Evolutionary conservation across 1,140 invertebrate genomes (phyloP).

Genomic region (Ridgeia piscesae): DNA sequence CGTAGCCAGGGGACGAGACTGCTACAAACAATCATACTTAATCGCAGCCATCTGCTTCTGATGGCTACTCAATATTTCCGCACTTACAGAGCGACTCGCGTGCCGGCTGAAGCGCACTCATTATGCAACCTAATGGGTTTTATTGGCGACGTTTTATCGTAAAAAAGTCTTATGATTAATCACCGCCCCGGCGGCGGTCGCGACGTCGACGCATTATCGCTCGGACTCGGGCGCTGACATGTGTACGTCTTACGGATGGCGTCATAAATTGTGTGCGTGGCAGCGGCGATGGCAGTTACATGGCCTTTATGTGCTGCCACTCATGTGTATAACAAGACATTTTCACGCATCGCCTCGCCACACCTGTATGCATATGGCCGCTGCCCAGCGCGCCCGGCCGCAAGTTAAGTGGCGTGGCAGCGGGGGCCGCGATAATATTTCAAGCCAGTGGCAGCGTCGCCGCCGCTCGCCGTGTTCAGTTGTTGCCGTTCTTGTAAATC

Average conservation of each 20-base stretch:
- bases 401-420: background rate
- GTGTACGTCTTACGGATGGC: conserved; percentile 3
- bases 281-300: background rate
- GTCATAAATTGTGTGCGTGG: background rate
- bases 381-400: background rate
- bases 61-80: background rate
- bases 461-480: background rate
- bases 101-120: background rate
- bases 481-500: conserved; percentile 5
- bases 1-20: background rate
- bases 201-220: background rate
- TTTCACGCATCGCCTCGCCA: background rate
- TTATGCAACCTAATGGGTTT: conserved; percentile 1
- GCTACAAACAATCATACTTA: background rate
- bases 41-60: background rate
- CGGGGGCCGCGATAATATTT: background rate
- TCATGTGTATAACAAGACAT: conserved; percentile 6
- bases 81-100: background rate
- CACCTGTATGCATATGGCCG: conserved; percentile 3
- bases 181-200: background rate
- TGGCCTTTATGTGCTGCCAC: background rate
- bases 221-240: background rate
- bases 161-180: conserved; percentile 6
- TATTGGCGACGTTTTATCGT: background rate
- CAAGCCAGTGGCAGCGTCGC: background rate